A percentile compares a stretch with the other conserved stretches of the same genome.
phyloP scores from a whole-genome alignment of 2,888 invertebrate species.

The Chymomyza procnemis region DNA sequence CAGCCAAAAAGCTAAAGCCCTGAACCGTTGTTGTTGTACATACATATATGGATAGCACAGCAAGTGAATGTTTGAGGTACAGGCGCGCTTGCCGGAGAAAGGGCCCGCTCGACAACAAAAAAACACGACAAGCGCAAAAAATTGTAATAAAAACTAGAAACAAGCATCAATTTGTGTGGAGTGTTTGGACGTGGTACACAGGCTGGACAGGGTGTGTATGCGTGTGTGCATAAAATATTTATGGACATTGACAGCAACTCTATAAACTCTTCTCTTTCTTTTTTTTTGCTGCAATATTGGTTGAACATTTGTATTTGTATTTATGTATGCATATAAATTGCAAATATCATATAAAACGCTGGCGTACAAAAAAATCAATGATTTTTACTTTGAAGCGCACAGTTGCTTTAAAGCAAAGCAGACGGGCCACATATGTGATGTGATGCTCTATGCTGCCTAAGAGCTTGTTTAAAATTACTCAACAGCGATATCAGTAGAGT shows the following conservation, averaged over 20 bases:
- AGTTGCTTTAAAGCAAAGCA: no score
- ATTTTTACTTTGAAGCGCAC: no score
- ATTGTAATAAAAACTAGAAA: slow-evolving; percentile 65
- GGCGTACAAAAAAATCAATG: not conserved
- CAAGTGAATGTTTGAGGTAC: slow-evolving; percentile 42
- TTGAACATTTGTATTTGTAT: slow-evolving; percentile 37
- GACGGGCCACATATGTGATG: no score
- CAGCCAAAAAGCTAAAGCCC: not conserved
- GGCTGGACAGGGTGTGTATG: slow-evolving; percentile 1
- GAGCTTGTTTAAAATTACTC: no score
- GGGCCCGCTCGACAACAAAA: slow-evolving; percentile 52
- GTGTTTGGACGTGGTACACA: slow-evolving; percentile 20
- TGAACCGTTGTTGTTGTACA: not conserved
- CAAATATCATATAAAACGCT: slow-evolving; percentile 19
- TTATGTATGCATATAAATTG: slow-evolving; percentile 50
- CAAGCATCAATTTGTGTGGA: slow-evolving; percentile 65
- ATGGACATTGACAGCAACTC: slow-evolving; percentile 59
- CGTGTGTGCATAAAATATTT: slow-evolving; percentile 50
- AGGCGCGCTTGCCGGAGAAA: slow-evolving; percentile 56
- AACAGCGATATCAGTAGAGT: no score
- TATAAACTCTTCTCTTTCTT: slow-evolving; percentile 42
- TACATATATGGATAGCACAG: slow-evolving; percentile 5
- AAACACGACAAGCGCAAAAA: slow-evolving; percentile 59
- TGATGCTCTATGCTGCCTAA: no score
- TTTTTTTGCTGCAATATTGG: slow-evolving; percentile 19